A percentile compares a stretch with the other conserved stretches of the same genome.
Conservation (phyloP, 2,797 vertebrate species). For the Cephalopachus bancanus region DNA sequence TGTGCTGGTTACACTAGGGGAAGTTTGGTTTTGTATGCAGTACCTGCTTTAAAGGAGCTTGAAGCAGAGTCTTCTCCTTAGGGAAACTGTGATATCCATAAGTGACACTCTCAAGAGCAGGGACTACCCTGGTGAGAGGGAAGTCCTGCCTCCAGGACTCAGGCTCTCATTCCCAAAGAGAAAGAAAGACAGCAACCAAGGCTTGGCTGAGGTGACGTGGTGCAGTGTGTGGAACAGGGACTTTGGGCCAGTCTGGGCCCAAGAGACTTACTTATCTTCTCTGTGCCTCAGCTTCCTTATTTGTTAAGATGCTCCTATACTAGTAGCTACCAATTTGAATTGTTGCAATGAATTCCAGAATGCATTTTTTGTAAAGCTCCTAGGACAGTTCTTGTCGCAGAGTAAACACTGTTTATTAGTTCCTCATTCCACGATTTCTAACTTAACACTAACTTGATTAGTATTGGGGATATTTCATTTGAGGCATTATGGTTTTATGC, state of each 20-base stretch:
- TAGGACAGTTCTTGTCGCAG: fast-evolving
- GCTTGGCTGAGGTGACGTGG: too few species aligned
- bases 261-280: too few species aligned
- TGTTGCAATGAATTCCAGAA: fast-evolving
- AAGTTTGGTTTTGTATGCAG: background rate
- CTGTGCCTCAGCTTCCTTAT: background rate
- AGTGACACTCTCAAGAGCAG: background rate
- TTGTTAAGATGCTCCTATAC: background rate
- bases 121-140: background rate
- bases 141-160: background rate
- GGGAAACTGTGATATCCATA: background rate
- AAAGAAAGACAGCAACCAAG: background rate
- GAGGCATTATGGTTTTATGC: too few species aligned
- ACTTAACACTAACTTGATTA: too few species aligned
- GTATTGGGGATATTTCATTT: too few species aligned
- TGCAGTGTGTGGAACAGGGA: too few species aligned
- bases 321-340: background rate
- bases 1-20: background rate
- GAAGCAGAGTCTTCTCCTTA: background rate
- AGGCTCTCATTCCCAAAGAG: background rate
- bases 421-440: too few species aligned
- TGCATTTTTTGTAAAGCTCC: fast-evolving
- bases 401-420: too few species aligned
- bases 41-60: background rate
- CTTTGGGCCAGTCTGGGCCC: too few species aligned